A percentile compares a stretch with the other conserved stretches of the same genome.
phyloP scores from a whole-genome alignment of 2,113 vertebrate species.

The Seriola aureovittata region DNA sequence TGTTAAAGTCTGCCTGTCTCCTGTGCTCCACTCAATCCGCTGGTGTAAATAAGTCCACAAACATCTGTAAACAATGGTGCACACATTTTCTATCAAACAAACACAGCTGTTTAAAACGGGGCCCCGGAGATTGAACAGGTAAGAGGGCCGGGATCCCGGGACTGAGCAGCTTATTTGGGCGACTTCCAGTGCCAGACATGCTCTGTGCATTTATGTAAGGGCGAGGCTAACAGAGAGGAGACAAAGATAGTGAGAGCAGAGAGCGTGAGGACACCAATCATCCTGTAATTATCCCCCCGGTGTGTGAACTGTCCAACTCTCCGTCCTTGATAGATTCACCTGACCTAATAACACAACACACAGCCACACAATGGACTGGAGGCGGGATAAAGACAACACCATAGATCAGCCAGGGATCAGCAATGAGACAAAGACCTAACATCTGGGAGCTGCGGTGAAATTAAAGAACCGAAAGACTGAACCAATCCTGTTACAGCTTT shows the following conservation, averaged over 20 bases:
- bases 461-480: constrained; percentile 73
- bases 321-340: constrained; percentile 83
- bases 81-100: constrained; percentile 72
- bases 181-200: constrained; percentile 57
- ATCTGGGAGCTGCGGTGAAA: constrained; percentile 75
- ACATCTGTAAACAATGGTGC: constrained; percentile 88
- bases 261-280: constrained; percentile 82
- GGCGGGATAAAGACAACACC: constrained; percentile 72
- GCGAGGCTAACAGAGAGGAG: constrained; percentile 70
- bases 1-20: constrained; percentile 45
- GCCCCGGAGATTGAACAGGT: constrained; percentile 74
- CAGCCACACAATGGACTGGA: constrained; percentile 65
- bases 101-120: constrained; percentile 79
- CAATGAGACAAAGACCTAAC: constrained; percentile 81
- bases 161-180: constrained; percentile 53
- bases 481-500: constrained; percentile 71
- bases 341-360: constrained; percentile 83
- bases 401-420: constrained; percentile 77
- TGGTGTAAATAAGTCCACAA: constrained; percentile 93
- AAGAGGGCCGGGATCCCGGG: constrained; percentile 40
- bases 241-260: constrained; percentile 78
- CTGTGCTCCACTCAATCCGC: constrained; percentile 71
- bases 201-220: constrained; percentile 70
- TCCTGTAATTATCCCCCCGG: constrained; percentile 83
- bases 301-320: constrained; percentile 79